Evolutionary conservation across 2,113 vertebrate species (phyloP).

Genomic region (Pituophis catenifer): DNA sequence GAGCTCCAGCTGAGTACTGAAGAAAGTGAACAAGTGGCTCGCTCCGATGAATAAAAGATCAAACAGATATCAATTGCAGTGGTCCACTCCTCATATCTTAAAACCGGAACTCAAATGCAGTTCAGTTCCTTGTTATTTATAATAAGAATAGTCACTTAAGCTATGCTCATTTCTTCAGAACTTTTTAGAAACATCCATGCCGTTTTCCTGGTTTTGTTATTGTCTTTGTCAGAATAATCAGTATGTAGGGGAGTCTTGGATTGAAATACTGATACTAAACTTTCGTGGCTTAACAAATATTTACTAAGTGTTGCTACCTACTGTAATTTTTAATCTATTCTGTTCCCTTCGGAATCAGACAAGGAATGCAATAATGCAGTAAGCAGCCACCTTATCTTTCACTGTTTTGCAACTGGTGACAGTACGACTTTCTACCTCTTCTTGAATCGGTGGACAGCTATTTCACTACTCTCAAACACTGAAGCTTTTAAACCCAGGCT

Average conservation of each 20-base stretch:
- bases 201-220: background rate
- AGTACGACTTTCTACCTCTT: background rate
- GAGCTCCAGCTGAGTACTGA: background rate
- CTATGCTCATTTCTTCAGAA: background rate
- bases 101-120: background rate
- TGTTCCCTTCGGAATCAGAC: background rate
- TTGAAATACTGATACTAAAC: background rate
- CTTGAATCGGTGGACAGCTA: background rate
- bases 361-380: background rate
- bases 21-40: background rate
- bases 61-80: background rate
- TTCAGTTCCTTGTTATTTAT: background rate
- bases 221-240: background rate
- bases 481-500: background rate
- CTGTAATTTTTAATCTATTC: background rate
- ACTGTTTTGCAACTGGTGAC: background rate
- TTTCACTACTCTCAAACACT: background rate
- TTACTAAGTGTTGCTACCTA: background rate
- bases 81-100: background rate
- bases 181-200: background rate
- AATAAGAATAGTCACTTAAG: background rate
- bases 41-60: background rate
- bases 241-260: background rate
- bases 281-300: background rate
- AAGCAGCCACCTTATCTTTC: background rate